Evolutionary conservation across 1,140 invertebrate genomes (phyloP).

Genomic region (Mya arenaria): DNA sequence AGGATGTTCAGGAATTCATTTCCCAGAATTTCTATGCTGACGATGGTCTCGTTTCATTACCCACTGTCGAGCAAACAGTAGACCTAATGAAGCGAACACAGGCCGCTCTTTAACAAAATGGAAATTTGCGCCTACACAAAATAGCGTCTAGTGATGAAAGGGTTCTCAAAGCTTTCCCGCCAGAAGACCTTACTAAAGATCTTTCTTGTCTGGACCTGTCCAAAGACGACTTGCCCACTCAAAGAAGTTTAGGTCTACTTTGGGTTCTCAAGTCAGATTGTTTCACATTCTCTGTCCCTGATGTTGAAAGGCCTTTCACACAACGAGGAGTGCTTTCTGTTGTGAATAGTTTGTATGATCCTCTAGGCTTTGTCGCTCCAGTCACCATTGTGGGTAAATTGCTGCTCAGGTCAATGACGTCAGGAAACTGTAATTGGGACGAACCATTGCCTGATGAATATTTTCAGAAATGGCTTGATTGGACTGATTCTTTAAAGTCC

Average conservation of each 20-base stretch:
- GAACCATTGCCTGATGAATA: not conserved
- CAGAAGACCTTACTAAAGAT: conserved; percentile 25
- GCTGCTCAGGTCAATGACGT: not conserved
- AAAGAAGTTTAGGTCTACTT: conserved; percentile 3
- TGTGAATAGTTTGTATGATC: conserved; percentile 24
- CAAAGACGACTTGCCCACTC: not conserved
- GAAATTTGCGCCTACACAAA: conserved; percentile 46
- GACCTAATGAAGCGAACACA: conserved; percentile 39
- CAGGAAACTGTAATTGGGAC: conserved; percentile 5
- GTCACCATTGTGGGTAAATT: not conserved
- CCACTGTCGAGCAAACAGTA: conserved; percentile 7
- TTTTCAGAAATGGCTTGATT: not conserved
- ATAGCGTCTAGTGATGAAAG: not conserved
- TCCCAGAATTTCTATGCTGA: conserved; percentile 53
- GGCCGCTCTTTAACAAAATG: not conserved
- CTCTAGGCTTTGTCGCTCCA: conserved; percentile 11
- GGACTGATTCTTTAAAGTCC: conserved; percentile 10
- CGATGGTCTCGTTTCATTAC: conserved; percentile 43
- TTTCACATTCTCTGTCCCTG: not conserved
- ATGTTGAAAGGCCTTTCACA: not conserved
- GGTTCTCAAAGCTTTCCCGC: conserved; percentile 32
- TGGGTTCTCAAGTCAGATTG: conserved; percentile 11
- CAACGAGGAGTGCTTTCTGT: not conserved
- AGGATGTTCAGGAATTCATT: conserved; percentile 27
- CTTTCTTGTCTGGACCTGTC: not conserved